phyloP scores from a whole-genome alignment of 2,113 vertebrate genomes.

The Crotalus viridis region DNA sequence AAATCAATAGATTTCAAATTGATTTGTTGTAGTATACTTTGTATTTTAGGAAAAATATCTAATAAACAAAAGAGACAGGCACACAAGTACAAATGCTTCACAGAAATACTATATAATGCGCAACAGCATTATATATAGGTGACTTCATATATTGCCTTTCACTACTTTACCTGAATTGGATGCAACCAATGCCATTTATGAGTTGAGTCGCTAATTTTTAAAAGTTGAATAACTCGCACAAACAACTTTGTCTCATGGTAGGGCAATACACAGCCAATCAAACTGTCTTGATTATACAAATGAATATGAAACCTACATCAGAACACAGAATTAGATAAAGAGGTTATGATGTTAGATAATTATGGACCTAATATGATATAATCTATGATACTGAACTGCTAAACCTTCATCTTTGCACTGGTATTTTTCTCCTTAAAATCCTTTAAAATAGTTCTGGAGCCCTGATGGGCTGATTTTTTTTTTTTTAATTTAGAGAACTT shows the following conservation, averaged over 20 bases:
- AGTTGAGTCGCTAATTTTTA: constrained; percentile 81
- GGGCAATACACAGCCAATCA: constrained; percentile 87
- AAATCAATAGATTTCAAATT: neutral
- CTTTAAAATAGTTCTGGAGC: neutral
- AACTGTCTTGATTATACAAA: constrained; percentile 86
- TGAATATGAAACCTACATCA: constrained; percentile 89
- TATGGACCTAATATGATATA: neutral
- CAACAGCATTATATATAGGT: neutral
- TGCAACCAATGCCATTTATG: constrained; percentile 92
- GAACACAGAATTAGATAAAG: neutral
- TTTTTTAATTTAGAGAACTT: neutral
- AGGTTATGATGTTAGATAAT: neutral
- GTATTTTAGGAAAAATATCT: neutral
- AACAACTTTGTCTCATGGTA: constrained; percentile 94
- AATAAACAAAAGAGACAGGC: neutral
- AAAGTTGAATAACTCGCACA: constrained; percentile 88
- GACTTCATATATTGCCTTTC: neutral
- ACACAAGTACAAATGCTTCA: neutral
- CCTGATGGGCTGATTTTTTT: neutral
- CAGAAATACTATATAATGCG: neutral
- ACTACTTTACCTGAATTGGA: constrained; percentile 81
- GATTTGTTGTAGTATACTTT: neutral
- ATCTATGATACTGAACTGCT: neutral
- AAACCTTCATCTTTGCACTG: neutral
- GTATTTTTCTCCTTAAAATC: neutral